Evolutionary conservation across 2,888 invertebrate genomes (phyloP).

Genomic region (Trichogramma evanescens): DNA sequence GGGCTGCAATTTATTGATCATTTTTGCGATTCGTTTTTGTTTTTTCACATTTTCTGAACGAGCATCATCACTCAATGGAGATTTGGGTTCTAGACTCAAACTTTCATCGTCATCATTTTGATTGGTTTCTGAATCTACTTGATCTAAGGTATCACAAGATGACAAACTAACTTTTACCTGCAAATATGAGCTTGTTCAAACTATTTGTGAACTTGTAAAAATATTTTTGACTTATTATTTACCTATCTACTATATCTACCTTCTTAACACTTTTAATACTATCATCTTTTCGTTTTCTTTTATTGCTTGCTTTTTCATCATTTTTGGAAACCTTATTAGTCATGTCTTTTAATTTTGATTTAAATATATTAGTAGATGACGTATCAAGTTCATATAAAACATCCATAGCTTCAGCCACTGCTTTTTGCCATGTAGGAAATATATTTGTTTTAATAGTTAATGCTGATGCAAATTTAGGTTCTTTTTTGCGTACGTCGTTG

Average conservation of each 20-base stretch:
- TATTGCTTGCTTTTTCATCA: not conserved
- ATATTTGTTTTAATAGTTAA: slow-evolving; percentile 18
- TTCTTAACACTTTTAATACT: slow-evolving; percentile 4
- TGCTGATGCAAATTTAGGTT: slow-evolving; percentile 23
- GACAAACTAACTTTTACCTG: not conserved
- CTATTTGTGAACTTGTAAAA: not conserved
- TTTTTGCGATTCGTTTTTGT: slow-evolving; percentile 19
- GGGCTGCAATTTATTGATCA: slow-evolving; percentile 21
- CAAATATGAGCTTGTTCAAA: too few species aligned
- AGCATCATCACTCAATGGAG: slow-evolving; percentile 15
- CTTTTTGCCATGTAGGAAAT: slow-evolving; percentile 22
- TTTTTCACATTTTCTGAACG: slow-evolving; percentile 12
- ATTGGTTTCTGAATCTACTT: slow-evolving; percentile 2
- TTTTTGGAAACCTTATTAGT: slow-evolving; percentile 8
- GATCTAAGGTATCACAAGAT: slow-evolving; percentile 8
- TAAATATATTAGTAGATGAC: slow-evolving; percentile 17
- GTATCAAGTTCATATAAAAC: slow-evolving; percentile 19
- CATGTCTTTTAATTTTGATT: slow-evolving; percentile 10
- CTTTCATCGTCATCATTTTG: slow-evolving; percentile 6
- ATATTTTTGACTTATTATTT: not conserved
- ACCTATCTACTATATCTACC: slow-evolving; percentile 6
- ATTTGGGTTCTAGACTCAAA: slow-evolving; percentile 20
- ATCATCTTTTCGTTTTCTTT: slow-evolving; percentile 18
- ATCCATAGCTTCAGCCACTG: slow-evolving; percentile 24
- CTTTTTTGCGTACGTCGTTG: slow-evolving; percentile 18